These are phyloP conservation scores for Thalassarche chlororhynchos DNA, from an alignment of 2,113 vertebrate genomes.

Conservation along the genomic window DNA sequence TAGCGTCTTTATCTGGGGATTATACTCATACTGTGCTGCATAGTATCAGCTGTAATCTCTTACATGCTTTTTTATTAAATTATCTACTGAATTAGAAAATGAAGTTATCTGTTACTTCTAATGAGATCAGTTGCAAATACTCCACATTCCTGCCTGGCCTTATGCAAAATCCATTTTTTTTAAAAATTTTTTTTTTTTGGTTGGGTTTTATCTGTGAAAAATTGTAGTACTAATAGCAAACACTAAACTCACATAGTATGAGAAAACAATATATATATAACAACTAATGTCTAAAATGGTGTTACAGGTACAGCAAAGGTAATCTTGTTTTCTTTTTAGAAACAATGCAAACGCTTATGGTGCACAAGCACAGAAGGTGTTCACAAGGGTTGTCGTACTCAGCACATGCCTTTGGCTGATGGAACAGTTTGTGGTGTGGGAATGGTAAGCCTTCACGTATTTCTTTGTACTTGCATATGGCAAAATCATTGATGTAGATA, in stretches of 20 bases:
- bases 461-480: neutral
- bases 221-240: neutral
- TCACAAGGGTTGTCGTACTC: conserved; percentile 92
- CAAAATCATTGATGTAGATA: neutral
- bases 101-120: neutral
- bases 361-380: conserved; percentile 91
- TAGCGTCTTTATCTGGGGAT: neutral
- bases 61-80: neutral
- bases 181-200: neutral
- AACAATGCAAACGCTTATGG: conserved; percentile 94
- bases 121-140: neutral
- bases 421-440: conserved; percentile 90
- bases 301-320: neutral
- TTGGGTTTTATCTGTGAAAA: neutral
- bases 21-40: neutral
- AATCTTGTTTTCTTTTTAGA: conserved; percentile 71
- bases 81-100: neutral
- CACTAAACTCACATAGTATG: neutral
- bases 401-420: conserved; percentile 97
- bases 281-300: neutral
- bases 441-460: conserved; percentile 83
- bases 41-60: neutral
- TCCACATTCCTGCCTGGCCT: neutral
- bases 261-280: neutral
- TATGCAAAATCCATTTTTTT: neutral